These are phyloP conservation scores for Mormoops blainvillei DNA, from an alignment of 2,113 vertebrate genomes.

Conservation along the genomic window DNA sequence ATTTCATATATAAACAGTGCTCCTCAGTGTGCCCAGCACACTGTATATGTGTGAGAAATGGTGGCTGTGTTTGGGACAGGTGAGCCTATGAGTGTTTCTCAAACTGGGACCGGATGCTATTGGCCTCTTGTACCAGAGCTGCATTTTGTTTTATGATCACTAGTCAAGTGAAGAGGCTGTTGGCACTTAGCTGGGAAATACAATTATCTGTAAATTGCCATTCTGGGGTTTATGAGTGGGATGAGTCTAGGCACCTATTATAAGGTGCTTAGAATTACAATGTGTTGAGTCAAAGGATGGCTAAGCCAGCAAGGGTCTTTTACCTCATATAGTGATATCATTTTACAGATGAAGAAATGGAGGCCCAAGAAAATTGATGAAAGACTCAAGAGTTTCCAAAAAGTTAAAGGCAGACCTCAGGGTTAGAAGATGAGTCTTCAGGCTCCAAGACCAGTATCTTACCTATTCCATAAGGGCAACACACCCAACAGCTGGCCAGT, in stretches of 20 bases:
- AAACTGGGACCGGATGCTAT: not conserved
- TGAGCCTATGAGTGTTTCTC: not conserved
- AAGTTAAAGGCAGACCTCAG: not conserved
- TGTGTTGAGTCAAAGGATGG: not conserved
- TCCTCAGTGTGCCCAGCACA: not conserved
- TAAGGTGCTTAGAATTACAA: not conserved
- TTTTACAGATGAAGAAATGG: slow-evolving; percentile 5
- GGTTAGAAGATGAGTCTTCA: not conserved
- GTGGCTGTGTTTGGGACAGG: not conserved
- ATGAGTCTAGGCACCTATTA: no score
- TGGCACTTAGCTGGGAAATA: slow-evolving; percentile 27
- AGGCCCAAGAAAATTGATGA: not conserved
- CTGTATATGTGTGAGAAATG: not conserved
- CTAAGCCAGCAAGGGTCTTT: not conserved
- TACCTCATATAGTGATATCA: not conserved
- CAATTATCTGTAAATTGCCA: slow-evolving; percentile 24
- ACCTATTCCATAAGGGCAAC: not conserved
- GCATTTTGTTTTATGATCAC: slow-evolving; percentile 16
- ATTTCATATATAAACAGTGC: not conserved
- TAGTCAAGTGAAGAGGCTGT: slow-evolving; percentile 22
- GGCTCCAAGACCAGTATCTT: not conserved
- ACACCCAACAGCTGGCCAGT: not conserved
- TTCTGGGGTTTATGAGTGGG: slow-evolving; percentile 21
- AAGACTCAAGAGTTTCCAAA: not conserved
- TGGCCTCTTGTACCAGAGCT: not conserved